Evolutionary conservation across 2,797 vertebrate genomes (phyloP), one percentile per base, ranked within the genome.

Genomic region (Cirrhinus molitorella): DNA sequence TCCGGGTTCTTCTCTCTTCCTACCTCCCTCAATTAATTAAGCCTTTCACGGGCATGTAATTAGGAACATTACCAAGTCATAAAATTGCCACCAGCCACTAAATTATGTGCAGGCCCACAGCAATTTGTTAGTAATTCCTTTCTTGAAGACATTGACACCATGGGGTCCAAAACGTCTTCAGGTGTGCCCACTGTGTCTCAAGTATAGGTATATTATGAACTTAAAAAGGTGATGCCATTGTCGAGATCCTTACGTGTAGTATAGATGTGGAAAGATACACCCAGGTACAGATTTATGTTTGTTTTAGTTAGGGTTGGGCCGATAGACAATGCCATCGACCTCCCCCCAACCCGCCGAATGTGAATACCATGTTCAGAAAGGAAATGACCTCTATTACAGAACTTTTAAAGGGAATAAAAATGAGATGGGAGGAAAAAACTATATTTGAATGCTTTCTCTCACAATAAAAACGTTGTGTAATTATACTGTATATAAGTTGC

Each of bases 11-110:
- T 92, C 94, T 95, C 95, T 96, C 95, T 96, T 96, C 94, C 94
- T 95, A 95, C 96, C 95, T 95, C 95, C 95, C 96, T 96, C 96
- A 97, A 98, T 98, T 98, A 99, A 97, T 98, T 98, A 99, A 98
- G 96, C 96, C 97, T 98, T 99, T 98, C 97, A 99, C 96, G 95
- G 96, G 96, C 97, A 98, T 99, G 97, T 99, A 99, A 99, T 99
- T 98, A 98, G 96, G 96, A 97, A 98, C 97, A 99, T 99, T 98
- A 99, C 96, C 96, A 96, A 98, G 96, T 98, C 97, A 97, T 99
- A 98, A 99, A 98, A 97, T 98, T 99, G 97, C 97, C 96, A 96
- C 94, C 94, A 97, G 96, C 97, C 96, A 97, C 96, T 97, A 96
- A 99, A 98, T 98, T 96, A 98, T 98, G 96, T 96, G 96, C 93